A percentile compares a stretch with the other conserved stretches of the same genome.
Evolutionary conservation across 1,140 invertebrate genomes (phyloP).

Genomic region (Tenebrio molitor): DNA sequence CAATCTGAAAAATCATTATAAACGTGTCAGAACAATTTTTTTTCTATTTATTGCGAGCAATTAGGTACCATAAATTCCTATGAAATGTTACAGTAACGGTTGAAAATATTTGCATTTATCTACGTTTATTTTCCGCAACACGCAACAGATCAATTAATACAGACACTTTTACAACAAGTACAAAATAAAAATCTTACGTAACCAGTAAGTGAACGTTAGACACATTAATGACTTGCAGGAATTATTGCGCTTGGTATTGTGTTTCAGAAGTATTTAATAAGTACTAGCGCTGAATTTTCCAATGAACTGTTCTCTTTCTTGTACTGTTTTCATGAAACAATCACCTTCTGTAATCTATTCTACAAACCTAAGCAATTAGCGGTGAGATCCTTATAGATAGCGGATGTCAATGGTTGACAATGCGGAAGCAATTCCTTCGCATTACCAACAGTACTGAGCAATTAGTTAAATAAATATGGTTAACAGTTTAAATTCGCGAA

Average conservation of each 20-base stretch:
- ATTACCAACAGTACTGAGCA: no score
- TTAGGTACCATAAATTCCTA: no score
- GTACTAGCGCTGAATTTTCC: no score
- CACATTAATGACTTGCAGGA: conserved; percentile 2
- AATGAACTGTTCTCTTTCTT: neutral
- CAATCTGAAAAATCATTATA: neutral
- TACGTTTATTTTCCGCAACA: conserved; percentile 1
- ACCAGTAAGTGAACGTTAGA: conserved; percentile 20
- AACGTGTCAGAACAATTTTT: no score
- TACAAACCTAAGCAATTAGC: neutral
- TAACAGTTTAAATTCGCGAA: no score
- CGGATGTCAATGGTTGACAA: conserved; percentile 15
- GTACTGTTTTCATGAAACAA: neutral
- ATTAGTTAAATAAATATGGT: no score
- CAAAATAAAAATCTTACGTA: neutral
- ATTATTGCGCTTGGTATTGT: no score
- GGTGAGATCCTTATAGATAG: conserved; percentile 12
- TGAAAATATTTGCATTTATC: neutral
- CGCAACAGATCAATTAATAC: conserved; percentile 7
- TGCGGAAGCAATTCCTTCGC: neutral
- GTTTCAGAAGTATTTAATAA: no score
- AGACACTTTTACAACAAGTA: conserved; percentile 16
- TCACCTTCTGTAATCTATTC: neutral
- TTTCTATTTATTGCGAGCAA: no score
- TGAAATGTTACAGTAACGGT: conserved; percentile 1